phyloP scores from a whole-genome alignment of 2,797 vertebrate genomes.

The Peromyscus eremicus region DNA sequence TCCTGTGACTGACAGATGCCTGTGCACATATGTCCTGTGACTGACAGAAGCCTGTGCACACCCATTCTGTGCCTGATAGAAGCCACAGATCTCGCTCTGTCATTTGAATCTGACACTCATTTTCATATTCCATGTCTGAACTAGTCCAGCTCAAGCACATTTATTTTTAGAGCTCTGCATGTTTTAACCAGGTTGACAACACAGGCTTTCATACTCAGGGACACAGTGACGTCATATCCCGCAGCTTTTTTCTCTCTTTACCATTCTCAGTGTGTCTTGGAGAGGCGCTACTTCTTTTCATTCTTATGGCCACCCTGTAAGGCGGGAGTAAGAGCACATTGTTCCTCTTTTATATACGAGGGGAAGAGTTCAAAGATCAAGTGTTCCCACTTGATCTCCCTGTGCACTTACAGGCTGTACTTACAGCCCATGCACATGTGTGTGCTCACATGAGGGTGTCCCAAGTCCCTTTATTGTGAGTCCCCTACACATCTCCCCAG shows the following conservation, averaged over 20 bases:
- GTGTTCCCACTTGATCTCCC: background rate
- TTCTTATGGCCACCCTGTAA: background rate
- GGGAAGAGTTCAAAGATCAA: background rate
- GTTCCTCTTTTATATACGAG: background rate
- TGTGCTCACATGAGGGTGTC: fast-evolving
- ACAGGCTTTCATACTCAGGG: background rate
- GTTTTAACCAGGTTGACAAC: constrained; percentile 25
- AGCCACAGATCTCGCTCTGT: constrained; percentile 29
- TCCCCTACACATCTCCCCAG: background rate
- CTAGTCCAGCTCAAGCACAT: background rate
- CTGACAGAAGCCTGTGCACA: constrained; percentile 16
- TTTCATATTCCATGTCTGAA: constrained; percentile 58
- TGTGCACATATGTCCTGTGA: constrained; percentile 8
- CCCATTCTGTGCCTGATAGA: constrained; percentile 1
- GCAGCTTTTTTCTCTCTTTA: background rate
- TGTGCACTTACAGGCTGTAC: background rate
- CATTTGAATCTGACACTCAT: constrained; percentile 56
- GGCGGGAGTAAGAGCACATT: background rate
- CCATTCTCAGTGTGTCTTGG: constrained; percentile 28
- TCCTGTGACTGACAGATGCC: too few species aligned
- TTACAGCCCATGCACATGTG: background rate
- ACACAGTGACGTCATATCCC: background rate
- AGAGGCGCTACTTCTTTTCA: constrained; percentile 24
- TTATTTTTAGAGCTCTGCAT: constrained; percentile 54
- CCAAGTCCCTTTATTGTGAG: background rate